Conservation (phyloP, 2,888 invertebrate genomes). For the Nemotelus nigrinus region DNA sequence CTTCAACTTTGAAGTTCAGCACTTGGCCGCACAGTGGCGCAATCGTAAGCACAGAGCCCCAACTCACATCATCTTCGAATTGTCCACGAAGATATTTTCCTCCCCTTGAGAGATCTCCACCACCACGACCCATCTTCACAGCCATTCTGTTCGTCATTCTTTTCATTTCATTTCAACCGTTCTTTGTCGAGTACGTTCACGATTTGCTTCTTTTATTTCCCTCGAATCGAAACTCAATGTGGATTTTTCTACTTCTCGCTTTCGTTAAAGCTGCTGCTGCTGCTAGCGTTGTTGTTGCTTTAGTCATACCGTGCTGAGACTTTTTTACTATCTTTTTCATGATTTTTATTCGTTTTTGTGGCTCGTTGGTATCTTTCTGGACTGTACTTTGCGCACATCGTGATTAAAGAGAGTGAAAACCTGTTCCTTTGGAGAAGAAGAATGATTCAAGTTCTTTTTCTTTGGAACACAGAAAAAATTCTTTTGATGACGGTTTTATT, state of each 20-base stretch:
- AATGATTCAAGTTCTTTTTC: constrained; percentile 29
- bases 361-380: constrained; percentile 15
- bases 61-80: neutral
- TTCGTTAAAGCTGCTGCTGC: neutral
- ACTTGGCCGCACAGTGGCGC: constrained; percentile 1
- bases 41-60: neutral
- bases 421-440: constrained; percentile 33
- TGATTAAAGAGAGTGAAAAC: constrained; percentile 30
- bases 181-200: constrained; percentile 6
- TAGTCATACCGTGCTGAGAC: neutral
- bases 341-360: neutral
- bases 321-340: neutral
- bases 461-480: neutral
- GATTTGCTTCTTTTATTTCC: constrained; percentile 29
- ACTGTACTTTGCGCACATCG: neutral
- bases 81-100: neutral
- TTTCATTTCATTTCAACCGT: neutral
- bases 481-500: constrained; percentile 38
- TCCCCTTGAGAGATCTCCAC: neutral
- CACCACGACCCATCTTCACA: neutral
- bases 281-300: neutral
- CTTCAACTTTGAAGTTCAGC: constrained; percentile 25
- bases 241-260: constrained; percentile 5
- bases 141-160: neutral
- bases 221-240: neutral